Conservation (phyloP, 2,113 vertebrate genomes). For the Galemys pyrenaicus region DNA sequence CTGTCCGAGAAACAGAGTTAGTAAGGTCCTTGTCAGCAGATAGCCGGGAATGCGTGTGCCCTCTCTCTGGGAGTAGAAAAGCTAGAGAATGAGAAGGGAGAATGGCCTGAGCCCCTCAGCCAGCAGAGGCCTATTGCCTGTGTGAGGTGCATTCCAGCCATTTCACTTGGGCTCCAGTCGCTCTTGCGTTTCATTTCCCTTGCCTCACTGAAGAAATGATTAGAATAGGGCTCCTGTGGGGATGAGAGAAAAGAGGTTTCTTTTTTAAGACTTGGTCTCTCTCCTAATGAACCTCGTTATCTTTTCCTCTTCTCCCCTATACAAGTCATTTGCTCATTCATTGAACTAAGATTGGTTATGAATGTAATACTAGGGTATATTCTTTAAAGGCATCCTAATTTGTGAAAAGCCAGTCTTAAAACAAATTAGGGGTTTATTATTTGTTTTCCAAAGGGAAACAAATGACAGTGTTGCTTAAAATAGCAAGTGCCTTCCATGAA, state of each 20-base stretch:
- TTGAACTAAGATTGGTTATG: background rate
- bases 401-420: slow-evolving; percentile 32
- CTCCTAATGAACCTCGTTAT: background rate
- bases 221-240: background rate
- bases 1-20: background rate
- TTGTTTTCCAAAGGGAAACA: slow-evolving; percentile 22
- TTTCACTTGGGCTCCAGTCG: background rate
- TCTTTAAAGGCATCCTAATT: background rate
- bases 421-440: background rate
- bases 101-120: background rate
- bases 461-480: background rate
- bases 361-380: background rate
- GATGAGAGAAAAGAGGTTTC: background rate
- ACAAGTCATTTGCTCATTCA: background rate
- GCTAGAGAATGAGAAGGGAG: background rate
- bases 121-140: background rate
- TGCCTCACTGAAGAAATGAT: background rate
- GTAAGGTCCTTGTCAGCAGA: background rate
- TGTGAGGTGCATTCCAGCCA: background rate
- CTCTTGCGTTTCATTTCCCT: background rate
- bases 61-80: background rate
- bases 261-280: background rate
- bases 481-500: background rate
- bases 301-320: background rate
- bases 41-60: background rate